phyloP scores from a whole-genome alignment of 2,113 vertebrate species.

The Zosterops hypoxanthus region DNA sequence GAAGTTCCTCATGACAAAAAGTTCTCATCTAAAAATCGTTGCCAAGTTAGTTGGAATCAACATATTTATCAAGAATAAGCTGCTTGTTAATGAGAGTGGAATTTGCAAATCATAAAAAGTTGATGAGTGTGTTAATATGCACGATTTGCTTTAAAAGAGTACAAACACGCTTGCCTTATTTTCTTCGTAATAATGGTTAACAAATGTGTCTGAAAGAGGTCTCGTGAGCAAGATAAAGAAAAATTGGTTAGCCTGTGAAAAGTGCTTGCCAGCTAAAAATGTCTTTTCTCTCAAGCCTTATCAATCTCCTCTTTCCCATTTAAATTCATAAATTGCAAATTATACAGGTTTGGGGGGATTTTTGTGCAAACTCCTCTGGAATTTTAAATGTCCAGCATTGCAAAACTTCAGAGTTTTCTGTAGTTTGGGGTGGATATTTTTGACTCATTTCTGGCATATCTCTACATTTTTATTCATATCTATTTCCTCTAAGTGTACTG shows the following conservation, averaged over 20 bases:
- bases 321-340: constrained; percentile 38
- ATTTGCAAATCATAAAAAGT: constrained; percentile 40
- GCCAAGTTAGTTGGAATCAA: constrained; percentile 40
- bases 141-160: background rate
- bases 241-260: constrained; percentile 48
- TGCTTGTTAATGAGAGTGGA: constrained; percentile 45
- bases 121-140: background rate
- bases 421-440: background rate
- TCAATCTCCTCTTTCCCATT: constrained; percentile 37
- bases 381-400: constrained; percentile 29
- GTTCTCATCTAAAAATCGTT: constrained; percentile 17
- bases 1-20: constrained; percentile 37
- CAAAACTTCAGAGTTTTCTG: background rate
- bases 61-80: constrained; percentile 38
- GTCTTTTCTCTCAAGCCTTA: constrained; percentile 40
- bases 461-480: background rate
- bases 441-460: background rate
- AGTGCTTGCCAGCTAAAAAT: constrained; percentile 61
- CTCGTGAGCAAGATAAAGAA: constrained; percentile 69
- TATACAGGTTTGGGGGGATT: background rate
- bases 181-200: constrained; percentile 39
- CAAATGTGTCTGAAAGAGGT: constrained; percentile 62
- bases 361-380: constrained; percentile 12
- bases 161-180: constrained; percentile 21
- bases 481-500: background rate